Evolutionary conservation across 1,140 invertebrate species (phyloP), one percentile per base, ranked within the genome.

Genomic region (Ostrea edulis): DNA sequence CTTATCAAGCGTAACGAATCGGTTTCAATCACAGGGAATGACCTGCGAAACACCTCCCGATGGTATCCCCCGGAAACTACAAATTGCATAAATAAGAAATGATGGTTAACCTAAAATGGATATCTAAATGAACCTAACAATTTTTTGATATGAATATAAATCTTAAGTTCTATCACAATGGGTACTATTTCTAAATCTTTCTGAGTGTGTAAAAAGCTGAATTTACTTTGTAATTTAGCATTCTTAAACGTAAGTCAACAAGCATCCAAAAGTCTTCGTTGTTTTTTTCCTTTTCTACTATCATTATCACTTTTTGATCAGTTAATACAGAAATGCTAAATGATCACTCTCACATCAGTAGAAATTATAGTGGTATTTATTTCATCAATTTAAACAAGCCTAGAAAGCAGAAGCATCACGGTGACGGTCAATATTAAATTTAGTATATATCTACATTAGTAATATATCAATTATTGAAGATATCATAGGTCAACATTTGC

Each of bases 41-140:
- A 93, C 89, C 91, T 93, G 35, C 92, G 90, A 89, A 91, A 90
- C 65, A 90, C 84, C 44, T 93, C 91, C 83, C 86, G 88, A 55
- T 91, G 86, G n/a, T 88, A 52, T 58, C 82, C 82, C 52, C 55
- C 55, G 55, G 55, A 17, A 5, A 29, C 68, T 77, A 77, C 68
- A 77, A 77, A 77, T 77, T 35, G 29, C 68, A 77, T 29, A 77
- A 77, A 29, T n/a, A 62, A n/a, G 17, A 62, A 62, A 44, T 44
- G 35, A 44, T 44, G 35, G 14, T 62, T 62, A 62, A 62, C 55
- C 55, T 62, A 17, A 62, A 62, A 62, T 62, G 7, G 55, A 20
- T n/a, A 62, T 62, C 55, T 62, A 20, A 17, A 17, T 0, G 14
- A 62, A n/a, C 35, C 35, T 44, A 44, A 44, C 1, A 44, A 1